These are phyloP conservation scores for Anastatus disparis DNA, from an alignment of 1,140 invertebrate species.

Conservation along the genomic window DNA sequence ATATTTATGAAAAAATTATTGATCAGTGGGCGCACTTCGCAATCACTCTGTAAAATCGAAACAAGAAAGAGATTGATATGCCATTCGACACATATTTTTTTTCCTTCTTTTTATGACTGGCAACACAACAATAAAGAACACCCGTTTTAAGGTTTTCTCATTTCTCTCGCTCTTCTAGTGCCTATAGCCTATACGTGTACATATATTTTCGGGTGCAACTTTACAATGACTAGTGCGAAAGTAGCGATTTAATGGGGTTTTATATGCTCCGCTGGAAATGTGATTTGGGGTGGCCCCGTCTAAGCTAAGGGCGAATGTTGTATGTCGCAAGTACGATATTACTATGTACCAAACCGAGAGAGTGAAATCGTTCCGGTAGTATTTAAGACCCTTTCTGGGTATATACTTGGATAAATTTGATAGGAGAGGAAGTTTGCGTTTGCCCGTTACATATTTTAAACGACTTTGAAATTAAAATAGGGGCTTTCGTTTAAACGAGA, in stretches of 20 bases:
- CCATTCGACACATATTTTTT: constrained; percentile 39
- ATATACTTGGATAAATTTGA: no score
- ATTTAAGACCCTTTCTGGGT: neutral
- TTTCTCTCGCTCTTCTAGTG: neutral
- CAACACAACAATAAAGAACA: constrained; percentile 26
- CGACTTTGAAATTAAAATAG: no score
- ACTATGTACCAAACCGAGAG: neutral
- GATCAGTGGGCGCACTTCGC: neutral
- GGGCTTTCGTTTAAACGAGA: no score
- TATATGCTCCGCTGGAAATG: constrained; percentile 45
- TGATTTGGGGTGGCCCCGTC: constrained; percentile 41
- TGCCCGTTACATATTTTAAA: no score
- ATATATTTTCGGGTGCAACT: constrained; percentile 46
- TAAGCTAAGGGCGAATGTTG: neutral
- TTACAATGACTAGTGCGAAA: constrained; percentile 46
- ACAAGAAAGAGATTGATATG: neutral
- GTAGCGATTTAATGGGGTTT: constrained; percentile 47
- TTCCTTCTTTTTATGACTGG: neutral
- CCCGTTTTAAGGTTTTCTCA: neutral
- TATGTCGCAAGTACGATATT: constrained; percentile 12
- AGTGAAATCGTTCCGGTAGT: neutral
- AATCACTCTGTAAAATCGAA: neutral
- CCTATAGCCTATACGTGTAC: neutral
- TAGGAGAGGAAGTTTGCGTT: no score
- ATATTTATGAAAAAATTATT: constrained; percentile 31